These are phyloP conservation scores for Nesoenas mayeri DNA, from an alignment of 2,113 vertebrate genomes.

Conservation along the genomic window DNA sequence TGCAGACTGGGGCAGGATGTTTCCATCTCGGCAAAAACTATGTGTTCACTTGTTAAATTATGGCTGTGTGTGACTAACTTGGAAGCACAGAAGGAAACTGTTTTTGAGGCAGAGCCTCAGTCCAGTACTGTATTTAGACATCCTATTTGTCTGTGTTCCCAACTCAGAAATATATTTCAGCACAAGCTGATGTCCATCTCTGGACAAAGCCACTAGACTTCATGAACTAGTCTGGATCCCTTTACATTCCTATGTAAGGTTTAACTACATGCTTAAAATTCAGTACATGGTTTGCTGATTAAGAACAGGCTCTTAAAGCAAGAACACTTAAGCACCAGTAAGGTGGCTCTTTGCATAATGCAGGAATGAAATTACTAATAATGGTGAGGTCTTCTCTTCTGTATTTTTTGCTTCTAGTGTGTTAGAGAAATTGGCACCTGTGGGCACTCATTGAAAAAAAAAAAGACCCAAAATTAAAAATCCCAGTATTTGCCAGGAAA, in stretches of 20 bases:
- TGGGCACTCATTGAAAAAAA: neutral
- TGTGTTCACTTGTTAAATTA: neutral
- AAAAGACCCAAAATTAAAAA: neutral
- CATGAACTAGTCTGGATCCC: neutral
- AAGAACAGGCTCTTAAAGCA: neutral
- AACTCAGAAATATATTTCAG: neutral
- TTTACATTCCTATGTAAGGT: neutral
- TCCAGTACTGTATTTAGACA: neutral
- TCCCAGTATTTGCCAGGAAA: neutral
- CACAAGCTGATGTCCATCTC: neutral
- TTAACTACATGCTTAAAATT: slow-evolving; percentile 11
- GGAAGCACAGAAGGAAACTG: neutral
- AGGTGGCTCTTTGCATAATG: neutral
- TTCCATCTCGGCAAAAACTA: neutral
- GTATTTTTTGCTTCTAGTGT: neutral
- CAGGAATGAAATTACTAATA: neutral
- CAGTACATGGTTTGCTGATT: neutral
- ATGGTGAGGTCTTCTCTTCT: neutral
- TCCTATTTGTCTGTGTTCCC: neutral
- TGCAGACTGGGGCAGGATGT: neutral
- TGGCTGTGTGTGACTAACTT: rapidly evolving
- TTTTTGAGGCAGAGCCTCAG: neutral
- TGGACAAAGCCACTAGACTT: slow-evolving; percentile 19
- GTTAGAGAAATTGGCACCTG: neutral
- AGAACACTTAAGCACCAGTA: neutral